These are phyloP conservation scores for Ciconia stormi DNA, from an alignment of 2,113 vertebrate genomes.

Conservation along the genomic window DNA sequence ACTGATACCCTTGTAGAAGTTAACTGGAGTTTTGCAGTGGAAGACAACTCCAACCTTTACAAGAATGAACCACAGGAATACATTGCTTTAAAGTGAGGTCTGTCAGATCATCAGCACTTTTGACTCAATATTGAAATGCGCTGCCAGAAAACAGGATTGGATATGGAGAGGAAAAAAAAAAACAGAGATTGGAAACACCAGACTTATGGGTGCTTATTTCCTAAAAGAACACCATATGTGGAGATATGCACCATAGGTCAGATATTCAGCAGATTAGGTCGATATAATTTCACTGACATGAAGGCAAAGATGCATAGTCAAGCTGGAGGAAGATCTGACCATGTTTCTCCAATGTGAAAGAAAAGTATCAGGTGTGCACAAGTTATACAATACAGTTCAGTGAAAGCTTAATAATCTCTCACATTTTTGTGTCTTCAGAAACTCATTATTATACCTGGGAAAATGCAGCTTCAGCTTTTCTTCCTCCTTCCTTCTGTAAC, in stretches of 20 bases:
- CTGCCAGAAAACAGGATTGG: not conserved
- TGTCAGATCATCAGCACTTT: not conserved
- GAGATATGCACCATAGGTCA: not conserved
- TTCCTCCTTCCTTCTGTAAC: not conserved
- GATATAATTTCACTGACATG: not conserved
- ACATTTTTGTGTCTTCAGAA: not conserved
- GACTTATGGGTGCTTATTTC: not conserved
- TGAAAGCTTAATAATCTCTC: not conserved
- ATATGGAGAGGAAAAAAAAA: not conserved
- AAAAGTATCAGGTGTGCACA: not conserved
- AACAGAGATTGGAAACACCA: not conserved
- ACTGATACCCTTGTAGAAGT: not conserved
- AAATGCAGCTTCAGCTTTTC: constrained; percentile 5
- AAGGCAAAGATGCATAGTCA: not conserved
- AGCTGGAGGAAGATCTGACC: not conserved
- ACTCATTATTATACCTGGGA: not conserved
- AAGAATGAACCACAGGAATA: not conserved
- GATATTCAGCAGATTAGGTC: not conserved
- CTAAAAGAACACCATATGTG: not conserved
- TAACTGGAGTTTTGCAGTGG: not conserved
- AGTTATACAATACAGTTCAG: not conserved
- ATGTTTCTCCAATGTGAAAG: not conserved
- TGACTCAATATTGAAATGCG: not conserved
- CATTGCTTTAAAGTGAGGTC: not conserved
- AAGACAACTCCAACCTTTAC: not conserved